Percentiles rank a stretch among this genome's conserved stretches.
Evolutionary conservation across 2,797 vertebrate species (phyloP).

Genomic region (Tokudaia muenninki): DNA sequence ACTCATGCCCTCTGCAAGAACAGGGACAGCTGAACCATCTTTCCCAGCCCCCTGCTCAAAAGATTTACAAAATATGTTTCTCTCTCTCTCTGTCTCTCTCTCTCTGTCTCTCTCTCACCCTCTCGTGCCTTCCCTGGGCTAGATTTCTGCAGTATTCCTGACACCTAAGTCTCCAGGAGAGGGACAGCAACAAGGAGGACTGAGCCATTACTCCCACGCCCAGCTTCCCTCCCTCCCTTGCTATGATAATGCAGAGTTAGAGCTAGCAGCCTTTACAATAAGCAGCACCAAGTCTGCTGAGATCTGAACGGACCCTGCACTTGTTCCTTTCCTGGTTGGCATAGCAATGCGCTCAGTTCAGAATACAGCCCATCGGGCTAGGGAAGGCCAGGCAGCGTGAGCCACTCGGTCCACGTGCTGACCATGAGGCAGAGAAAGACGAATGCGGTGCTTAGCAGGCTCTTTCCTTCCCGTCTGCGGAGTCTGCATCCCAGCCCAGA

Average conservation of each 20-base stretch:
- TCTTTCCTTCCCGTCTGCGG: not conserved
- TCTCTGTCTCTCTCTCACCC: no score
- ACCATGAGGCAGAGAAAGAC: not conserved
- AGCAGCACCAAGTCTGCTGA: not conserved
- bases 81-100: no score
- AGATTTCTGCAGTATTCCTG: not conserved
- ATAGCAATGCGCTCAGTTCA: not conserved
- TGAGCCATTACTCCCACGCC: not conserved
- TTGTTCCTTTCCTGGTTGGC: not conserved
- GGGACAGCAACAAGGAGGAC: not conserved
- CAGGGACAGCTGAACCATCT: not conserved
- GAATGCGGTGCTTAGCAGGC: not conserved
- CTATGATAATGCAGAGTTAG: not conserved
- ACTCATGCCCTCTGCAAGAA: not conserved
- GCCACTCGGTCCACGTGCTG: no score
- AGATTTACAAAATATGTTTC: not conserved
- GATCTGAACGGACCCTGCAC: not conserved
- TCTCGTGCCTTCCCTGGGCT: not conserved
- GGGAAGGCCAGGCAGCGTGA: not conserved
- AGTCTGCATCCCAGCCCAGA: not conserved
- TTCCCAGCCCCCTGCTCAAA: not conserved
- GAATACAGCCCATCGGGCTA: not conserved
- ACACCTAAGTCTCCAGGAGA: not conserved
- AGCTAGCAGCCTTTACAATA: no score
- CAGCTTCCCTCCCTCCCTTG: not conserved